Evolutionary conservation across 1,140 invertebrate genomes (phyloP).

Genomic region (Drosophila melanica): DNA sequence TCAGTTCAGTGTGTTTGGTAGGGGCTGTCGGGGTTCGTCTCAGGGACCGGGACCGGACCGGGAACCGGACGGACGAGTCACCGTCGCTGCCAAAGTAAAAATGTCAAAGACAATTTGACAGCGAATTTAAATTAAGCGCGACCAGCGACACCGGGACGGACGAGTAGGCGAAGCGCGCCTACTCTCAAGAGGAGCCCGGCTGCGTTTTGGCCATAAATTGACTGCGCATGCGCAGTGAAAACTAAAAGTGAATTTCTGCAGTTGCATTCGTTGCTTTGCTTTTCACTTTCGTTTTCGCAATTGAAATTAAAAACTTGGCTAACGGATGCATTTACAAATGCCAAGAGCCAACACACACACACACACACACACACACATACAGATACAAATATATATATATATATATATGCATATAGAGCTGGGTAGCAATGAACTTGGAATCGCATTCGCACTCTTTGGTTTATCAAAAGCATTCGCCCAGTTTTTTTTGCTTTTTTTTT

Average conservation of each 20-base stretch:
- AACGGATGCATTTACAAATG: constrained; percentile 71
- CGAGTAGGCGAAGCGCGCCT: not conserved
- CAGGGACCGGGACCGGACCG: constrained; percentile 21
- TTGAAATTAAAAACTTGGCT: constrained; percentile 79
- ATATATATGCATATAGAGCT: not conserved
- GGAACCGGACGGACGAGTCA: constrained; percentile 41
- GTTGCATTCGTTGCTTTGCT: constrained; percentile 60
- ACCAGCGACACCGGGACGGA: too few species aligned
- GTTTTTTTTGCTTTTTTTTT: constrained; percentile 58
- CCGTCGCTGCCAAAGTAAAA: constrained; percentile 57
- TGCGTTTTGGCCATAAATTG: constrained; percentile 69
- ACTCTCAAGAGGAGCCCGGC: not conserved
- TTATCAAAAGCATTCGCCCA: constrained; percentile 53
- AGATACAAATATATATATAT: constrained; percentile 24
- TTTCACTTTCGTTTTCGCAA: constrained; percentile 80
- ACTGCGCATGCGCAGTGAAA: constrained; percentile 65
- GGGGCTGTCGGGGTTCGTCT: constrained; percentile 22
- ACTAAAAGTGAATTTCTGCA: constrained; percentile 67
- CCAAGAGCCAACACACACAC: constrained; percentile 44
- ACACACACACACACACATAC: constrained; percentile 33
- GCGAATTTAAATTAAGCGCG: constrained; percentile 60
- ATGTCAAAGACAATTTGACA: constrained; percentile 76
- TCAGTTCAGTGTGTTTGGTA: not conserved
- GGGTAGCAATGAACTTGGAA: constrained; percentile 74
- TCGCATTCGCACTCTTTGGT: constrained; percentile 2